A percentile compares a stretch with the other conserved stretches of the same genome.
Conservation (phyloP, 2,797 vertebrate genomes). For the Rhinatrema bivittatum region DNA sequence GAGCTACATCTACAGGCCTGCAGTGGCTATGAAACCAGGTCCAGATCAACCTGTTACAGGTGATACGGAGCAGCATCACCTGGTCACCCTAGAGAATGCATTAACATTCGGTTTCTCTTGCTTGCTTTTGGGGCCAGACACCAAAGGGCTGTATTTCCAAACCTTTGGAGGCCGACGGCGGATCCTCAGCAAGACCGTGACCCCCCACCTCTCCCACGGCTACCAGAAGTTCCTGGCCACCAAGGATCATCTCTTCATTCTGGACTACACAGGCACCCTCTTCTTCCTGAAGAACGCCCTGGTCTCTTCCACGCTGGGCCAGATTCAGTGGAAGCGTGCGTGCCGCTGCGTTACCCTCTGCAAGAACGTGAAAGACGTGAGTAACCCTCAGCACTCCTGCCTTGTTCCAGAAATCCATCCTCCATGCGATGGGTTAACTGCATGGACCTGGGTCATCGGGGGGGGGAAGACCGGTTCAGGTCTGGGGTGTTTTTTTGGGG, state of each 20-base stretch:
- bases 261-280: conserved; percentile 48
- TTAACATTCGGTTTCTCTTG: too few species aligned
- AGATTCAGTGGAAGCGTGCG: conserved; percentile 44
- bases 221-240: conserved; percentile 48
- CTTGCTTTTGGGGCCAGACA: too few species aligned
- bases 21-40: too few species aligned
- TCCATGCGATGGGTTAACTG: too few species aligned
- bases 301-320: conserved; percentile 31
- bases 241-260: conserved; percentile 47
- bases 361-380: conserved; percentile 50
- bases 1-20: too few species aligned
- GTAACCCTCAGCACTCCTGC: not conserved
- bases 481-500: too few species aligned
- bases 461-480: too few species aligned
- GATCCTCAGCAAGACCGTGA: conserved; percentile 29
- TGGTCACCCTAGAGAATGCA: too few species aligned
- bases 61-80: too few species aligned
- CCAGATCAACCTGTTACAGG: too few species aligned
- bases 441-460: too few species aligned
- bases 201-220: conserved; percentile 41
- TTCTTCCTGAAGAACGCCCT: conserved; percentile 47
- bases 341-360: conserved; percentile 41
- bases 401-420: too few species aligned
- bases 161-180: conserved; percentile 38
- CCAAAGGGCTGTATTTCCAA: conserved; percentile 51